Percentiles rank a stretch among this genome's conserved stretches.
Evolutionary conservation across 2,888 invertebrate genomes (phyloP).

Genomic region (Smittia aterrima): DNA sequence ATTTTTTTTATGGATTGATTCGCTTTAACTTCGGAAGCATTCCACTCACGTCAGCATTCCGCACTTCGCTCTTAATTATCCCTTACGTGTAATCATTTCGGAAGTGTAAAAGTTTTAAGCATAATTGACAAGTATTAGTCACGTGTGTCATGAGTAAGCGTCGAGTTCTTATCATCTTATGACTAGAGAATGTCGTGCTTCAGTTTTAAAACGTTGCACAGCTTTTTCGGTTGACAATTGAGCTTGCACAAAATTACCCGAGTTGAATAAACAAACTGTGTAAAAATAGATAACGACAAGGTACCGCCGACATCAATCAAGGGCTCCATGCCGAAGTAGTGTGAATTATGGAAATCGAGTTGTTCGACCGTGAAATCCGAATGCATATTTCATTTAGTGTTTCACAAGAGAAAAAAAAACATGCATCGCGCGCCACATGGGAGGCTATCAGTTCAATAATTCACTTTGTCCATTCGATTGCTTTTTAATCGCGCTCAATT

Average conservation of each 20-base stretch:
- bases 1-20: background rate
- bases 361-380: background rate
- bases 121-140: background rate
- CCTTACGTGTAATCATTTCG: too few species aligned
- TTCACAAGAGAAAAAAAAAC: too few species aligned
- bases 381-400: background rate
- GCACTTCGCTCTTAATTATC: too few species aligned
- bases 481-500: background rate
- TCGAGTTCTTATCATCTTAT: background rate
- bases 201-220: too few species aligned
- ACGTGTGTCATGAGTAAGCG: background rate
- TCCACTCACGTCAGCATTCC: too few species aligned
- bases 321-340: background rate
- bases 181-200: too few species aligned
- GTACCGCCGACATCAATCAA: background rate
- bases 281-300: background rate
- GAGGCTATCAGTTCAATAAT: background rate
- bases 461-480: background rate
- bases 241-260: too few species aligned
- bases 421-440: background rate
- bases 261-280: background rate
- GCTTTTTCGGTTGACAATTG: too few species aligned
- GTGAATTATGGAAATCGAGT: background rate
- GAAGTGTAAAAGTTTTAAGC: background rate
- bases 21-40: too few species aligned